phyloP scores from a whole-genome alignment of 2,113 vertebrate genomes.

The Sakesphorus luctuosus region DNA sequence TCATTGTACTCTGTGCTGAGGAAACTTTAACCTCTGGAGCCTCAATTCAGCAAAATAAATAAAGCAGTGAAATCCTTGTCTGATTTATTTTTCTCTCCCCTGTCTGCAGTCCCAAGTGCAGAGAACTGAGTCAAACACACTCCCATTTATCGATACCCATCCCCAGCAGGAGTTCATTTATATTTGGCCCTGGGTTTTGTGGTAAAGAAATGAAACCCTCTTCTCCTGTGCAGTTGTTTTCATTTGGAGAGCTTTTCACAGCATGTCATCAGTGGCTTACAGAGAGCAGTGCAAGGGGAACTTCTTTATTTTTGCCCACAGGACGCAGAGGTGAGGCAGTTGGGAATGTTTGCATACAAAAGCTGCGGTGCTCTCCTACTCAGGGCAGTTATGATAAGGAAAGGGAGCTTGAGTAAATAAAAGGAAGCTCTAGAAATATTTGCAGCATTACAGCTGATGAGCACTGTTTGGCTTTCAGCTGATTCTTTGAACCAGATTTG shows the following conservation, averaged over 20 bases:
- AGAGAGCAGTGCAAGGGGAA: not conserved
- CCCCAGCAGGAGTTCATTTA: conserved; percentile 60
- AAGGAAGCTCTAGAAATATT: not conserved
- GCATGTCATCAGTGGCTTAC: conserved; percentile 39
- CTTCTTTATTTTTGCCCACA: not conserved
- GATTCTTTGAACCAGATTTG: not conserved
- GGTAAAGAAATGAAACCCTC: not conserved
- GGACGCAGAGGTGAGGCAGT: not conserved
- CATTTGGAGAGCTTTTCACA: conserved; percentile 59
- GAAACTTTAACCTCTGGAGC: conserved; percentile 35
- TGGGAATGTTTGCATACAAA: conserved; percentile 38
- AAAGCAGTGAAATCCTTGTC: conserved; percentile 59
- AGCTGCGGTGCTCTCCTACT: not conserved
- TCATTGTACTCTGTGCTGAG: conserved; percentile 21
- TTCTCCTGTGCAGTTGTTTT: conserved; percentile 60
- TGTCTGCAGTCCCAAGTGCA: not conserved
- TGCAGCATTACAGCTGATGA: not conserved
- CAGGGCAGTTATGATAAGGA: not conserved
- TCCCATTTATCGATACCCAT: conserved; percentile 36
- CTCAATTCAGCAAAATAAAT: conserved; percentile 24
- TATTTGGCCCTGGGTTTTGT: conserved; percentile 28
- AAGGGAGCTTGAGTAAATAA: not conserved
- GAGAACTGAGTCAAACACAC: conserved; percentile 12
- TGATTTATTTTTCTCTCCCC: not conserved
- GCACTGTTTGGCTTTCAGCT: not conserved